Percentiles rank a stretch among this genome's conserved stretches.
These are phyloP conservation scores for Agriopis marginaria DNA, from an alignment of 2,888 invertebrate genomes.

Conservation along the genomic window DNA sequence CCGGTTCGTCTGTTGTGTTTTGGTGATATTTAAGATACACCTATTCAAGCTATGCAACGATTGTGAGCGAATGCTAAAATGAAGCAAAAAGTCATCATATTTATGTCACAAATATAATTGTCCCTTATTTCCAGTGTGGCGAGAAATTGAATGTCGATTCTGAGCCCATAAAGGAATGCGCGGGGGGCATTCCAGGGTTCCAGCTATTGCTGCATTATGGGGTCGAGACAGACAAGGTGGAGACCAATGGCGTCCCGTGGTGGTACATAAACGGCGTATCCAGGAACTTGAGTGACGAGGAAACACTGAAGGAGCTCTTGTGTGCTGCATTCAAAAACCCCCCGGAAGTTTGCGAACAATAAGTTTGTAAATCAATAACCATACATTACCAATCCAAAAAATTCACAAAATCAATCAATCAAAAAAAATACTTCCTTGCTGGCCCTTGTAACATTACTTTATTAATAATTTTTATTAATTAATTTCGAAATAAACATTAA, in stretches of 20 bases:
- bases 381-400: too few relatives aligned
- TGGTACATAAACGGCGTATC: constrained; percentile 16
- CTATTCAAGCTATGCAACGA: too few relatives aligned
- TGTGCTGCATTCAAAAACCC: constrained; percentile 12
- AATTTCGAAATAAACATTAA: too few relatives aligned
- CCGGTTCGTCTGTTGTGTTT: too few relatives aligned
- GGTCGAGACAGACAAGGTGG: constrained; percentile 1
- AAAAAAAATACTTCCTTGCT: too few relatives aligned
- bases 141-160: constrained; percentile 1
- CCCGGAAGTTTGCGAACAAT: background rate
- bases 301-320: background rate
- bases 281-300: background rate
- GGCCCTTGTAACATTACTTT: too few relatives aligned
- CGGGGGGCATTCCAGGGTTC: constrained; percentile 52
- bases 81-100: background rate
- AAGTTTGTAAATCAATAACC: too few relatives aligned
- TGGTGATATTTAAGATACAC: too few relatives aligned
- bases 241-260: constrained; percentile 19
- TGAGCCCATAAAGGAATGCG: constrained; percentile 46
- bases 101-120: background rate
- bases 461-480: too few relatives aligned
- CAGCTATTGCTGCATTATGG: constrained; percentile 13
- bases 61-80: too few relatives aligned
- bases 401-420: too few relatives aligned
- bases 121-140: constrained; percentile 3